Evolutionary conservation across 2,888 invertebrate species (phyloP).

Genomic region (Pollenia labialis): DNA sequence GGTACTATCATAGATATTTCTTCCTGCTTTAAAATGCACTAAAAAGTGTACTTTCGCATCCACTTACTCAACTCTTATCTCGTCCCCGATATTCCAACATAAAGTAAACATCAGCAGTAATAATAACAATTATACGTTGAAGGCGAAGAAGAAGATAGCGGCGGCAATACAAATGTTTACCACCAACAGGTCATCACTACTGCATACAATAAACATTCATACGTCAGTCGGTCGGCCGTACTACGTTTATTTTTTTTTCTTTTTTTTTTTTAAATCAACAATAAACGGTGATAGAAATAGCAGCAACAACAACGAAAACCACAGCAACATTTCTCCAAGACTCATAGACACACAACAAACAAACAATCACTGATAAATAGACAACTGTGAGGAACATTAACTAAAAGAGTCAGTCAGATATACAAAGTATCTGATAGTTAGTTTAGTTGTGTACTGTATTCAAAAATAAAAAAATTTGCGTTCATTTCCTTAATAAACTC

Average conservation of each 20-base stretch:
- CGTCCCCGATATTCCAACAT: slow-evolving; percentile 3
- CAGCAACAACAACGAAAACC: slow-evolving; percentile 16
- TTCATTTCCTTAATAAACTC: slow-evolving; percentile 69
- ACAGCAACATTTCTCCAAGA: neutral
- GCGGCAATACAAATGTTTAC: slow-evolving; percentile 62
- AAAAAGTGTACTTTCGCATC: neutral
- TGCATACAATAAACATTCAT: slow-evolving; percentile 47
- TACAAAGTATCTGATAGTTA: no score
- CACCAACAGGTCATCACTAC: slow-evolving; percentile 70
- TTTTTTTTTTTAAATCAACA: slow-evolving; percentile 40
- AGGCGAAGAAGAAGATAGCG: slow-evolving; percentile 40
- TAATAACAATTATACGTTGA: slow-evolving; percentile 39
- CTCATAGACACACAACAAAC: slow-evolving; percentile 32
- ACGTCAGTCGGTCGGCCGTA: neutral
- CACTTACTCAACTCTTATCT: slow-evolving; percentile 19
- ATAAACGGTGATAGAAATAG: slow-evolving; percentile 44
- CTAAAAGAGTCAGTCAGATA: neutral
- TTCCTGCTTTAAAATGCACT: neutral
- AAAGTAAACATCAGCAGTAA: slow-evolving; percentile 33
- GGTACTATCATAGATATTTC: no score
- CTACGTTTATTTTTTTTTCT: slow-evolving; percentile 22
- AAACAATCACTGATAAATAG: slow-evolving; percentile 43
- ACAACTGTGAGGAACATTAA: slow-evolving; percentile 37
- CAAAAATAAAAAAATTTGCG: slow-evolving; percentile 57
- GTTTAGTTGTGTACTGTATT: slow-evolving; percentile 31